These are phyloP conservation scores for Microcebus ravelobensis DNA, from an alignment of 2,113 vertebrate species.

Conservation along the genomic window DNA sequence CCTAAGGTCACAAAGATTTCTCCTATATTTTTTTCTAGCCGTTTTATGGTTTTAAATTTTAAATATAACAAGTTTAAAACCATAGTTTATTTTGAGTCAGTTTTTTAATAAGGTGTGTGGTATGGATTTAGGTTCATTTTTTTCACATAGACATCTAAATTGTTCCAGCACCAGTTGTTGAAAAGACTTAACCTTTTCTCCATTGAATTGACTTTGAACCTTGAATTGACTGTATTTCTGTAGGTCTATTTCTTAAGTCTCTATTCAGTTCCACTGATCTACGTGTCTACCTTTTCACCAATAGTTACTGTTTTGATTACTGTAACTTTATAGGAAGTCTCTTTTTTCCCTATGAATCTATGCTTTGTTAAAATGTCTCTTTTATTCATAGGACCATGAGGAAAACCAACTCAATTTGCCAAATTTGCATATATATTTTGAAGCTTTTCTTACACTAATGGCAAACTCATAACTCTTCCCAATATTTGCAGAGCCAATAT, in stretches of 20 bases:
- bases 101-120: not conserved
- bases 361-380: conserved; percentile 78
- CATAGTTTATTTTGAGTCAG: not conserved
- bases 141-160: not conserved
- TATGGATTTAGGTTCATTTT: not conserved
- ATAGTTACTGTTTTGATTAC: not conserved
- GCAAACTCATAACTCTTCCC: conserved; percentile 48
- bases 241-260: not conserved
- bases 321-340: not conserved
- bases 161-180: not conserved
- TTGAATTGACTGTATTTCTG: not conserved
- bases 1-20: not conserved
- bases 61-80: not conserved
- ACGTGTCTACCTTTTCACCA: not conserved
- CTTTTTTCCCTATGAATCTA: conserved; percentile 63
- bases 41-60: not conserved
- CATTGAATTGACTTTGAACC: not conserved
- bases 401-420: conserved; percentile 80
- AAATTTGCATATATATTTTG: conserved; percentile 82
- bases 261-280: not conserved
- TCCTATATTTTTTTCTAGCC: not conserved
- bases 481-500: conserved; percentile 74
- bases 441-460: conserved; percentile 78
- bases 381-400: conserved; percentile 75
- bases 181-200: conserved; percentile 24